These are phyloP conservation scores for Tychaedon coryphoeus DNA, from an alignment of 2,113 vertebrate genomes.

Conservation along the genomic window DNA sequence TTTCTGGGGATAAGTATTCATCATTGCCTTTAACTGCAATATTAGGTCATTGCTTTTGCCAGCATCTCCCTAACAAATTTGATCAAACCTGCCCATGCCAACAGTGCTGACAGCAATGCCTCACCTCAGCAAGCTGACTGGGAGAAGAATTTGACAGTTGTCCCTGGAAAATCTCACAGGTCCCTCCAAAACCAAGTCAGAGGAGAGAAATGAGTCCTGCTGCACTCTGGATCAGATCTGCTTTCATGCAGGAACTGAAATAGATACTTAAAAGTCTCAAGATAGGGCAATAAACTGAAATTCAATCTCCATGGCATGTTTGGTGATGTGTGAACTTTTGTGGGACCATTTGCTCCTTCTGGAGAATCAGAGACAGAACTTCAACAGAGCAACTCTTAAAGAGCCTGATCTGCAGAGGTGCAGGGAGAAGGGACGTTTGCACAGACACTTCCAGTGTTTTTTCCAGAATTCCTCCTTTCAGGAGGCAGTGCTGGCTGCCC, in stretches of 20 bases:
- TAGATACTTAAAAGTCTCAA: not conserved
- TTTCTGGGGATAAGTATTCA: not conserved
- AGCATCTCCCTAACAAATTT: not conserved
- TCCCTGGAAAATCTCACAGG: not conserved
- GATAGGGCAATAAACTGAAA: not conserved
- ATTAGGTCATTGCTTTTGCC: not conserved
- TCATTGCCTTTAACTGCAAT: not conserved
- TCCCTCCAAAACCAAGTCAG: not conserved
- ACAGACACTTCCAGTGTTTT: not conserved
- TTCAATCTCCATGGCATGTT: not conserved
- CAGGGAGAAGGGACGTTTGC: not conserved
- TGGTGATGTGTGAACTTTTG: not conserved
- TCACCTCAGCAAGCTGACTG: not conserved
- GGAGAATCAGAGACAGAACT: not conserved
- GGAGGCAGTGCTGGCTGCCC: not conserved
- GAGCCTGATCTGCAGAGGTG: not conserved
- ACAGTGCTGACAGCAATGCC: not conserved
- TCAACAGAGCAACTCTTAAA: not conserved
- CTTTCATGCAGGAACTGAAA: not conserved
- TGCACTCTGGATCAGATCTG: not conserved
- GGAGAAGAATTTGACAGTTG: not conserved
- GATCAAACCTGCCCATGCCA: not conserved
- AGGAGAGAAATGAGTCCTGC: not conserved
- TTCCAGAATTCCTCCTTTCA: not conserved
- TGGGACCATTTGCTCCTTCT: not conserved